Percentiles rank a stretch among this genome's conserved stretches.
Conservation (phyloP, 2,888 invertebrate species). For the Galerucella pusilla region DNA sequence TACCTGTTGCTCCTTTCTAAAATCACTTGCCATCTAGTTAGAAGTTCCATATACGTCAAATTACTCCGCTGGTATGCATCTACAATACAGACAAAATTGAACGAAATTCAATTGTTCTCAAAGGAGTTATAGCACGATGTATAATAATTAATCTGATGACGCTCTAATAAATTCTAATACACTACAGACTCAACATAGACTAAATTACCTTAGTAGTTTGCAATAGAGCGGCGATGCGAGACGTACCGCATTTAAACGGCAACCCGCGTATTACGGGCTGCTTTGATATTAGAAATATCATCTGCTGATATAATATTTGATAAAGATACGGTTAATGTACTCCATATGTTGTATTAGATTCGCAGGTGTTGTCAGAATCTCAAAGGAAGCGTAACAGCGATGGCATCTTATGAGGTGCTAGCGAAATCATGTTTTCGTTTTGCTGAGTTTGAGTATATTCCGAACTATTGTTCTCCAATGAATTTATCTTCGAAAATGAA, state of each 20-base stretch:
- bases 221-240: neutral
- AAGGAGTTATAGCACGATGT: slow-evolving; percentile 46
- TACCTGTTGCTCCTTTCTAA: neutral
- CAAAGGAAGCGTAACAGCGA: neutral
- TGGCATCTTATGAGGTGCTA: neutral
- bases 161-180: slow-evolving; percentile 42
- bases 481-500: no score
- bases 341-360: slow-evolving; percentile 8
- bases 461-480: no score
- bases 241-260: neutral
- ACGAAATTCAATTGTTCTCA: slow-evolving; percentile 48
- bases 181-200: slow-evolving; percentile 37
- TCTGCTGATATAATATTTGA: slow-evolving; percentile 9
- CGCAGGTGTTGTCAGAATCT: neutral
- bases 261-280: neutral
- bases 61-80: neutral
- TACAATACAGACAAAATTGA: slow-evolving; percentile 30
- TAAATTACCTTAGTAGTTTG: neutral
- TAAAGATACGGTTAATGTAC: slow-evolving; percentile 7
- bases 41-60: neutral
- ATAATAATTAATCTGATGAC: slow-evolving; percentile 43
- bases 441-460: no score
- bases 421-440: neutral
- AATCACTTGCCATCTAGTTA: neutral
- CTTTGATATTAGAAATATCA: slow-evolving; percentile 18